Conservation (phyloP, 2,888 invertebrate genomes). For the Boloria selene region DNA sequence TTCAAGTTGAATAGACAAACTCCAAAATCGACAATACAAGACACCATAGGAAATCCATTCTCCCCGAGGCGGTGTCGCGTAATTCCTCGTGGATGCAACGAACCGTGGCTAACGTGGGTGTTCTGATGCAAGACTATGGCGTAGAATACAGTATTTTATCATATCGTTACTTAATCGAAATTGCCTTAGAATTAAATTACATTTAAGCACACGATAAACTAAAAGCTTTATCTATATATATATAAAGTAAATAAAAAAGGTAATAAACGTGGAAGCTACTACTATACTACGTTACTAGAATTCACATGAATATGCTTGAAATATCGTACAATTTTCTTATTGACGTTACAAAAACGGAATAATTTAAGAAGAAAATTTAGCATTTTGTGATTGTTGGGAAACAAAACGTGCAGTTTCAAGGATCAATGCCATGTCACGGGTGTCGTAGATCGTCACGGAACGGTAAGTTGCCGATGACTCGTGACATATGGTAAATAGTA, state of each 20-base stretch:
- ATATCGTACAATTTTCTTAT: no score
- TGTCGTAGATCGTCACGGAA: slow-evolving; percentile 60
- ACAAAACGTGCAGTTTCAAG: slow-evolving; percentile 47
- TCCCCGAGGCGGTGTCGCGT: slow-evolving; percentile 40
- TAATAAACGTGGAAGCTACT: no score
- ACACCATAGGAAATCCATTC: slow-evolving; percentile 39
- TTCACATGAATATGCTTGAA: no score
- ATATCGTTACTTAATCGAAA: slow-evolving; percentile 33
- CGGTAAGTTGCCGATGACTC: slow-evolving; percentile 54
- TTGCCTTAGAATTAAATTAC: slow-evolving; percentile 13
- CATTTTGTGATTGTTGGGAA: slow-evolving; percentile 20
- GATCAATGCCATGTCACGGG: slow-evolving; percentile 54
- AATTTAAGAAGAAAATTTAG: no score
- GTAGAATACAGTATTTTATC: slow-evolving; percentile 30
- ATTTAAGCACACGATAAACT: neutral
- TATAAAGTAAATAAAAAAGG: no score
- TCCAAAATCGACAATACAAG: slow-evolving; percentile 34
- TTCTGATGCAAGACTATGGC: slow-evolving; percentile 37
- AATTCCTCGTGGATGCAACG: slow-evolving; percentile 36
- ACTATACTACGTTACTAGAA: no score
- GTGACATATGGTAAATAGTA: slow-evolving; percentile 46
- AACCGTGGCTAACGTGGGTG: slow-evolving; percentile 36
- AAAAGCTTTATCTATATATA: neutral
- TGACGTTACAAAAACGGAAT: neutral
- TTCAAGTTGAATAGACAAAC: slow-evolving; percentile 32